Percentiles rank a stretch among this genome's conserved stretches.
These are phyloP conservation scores for Eubasilissa splendida DNA, from an alignment of 2,888 invertebrate species.

Conservation along the genomic window DNA sequence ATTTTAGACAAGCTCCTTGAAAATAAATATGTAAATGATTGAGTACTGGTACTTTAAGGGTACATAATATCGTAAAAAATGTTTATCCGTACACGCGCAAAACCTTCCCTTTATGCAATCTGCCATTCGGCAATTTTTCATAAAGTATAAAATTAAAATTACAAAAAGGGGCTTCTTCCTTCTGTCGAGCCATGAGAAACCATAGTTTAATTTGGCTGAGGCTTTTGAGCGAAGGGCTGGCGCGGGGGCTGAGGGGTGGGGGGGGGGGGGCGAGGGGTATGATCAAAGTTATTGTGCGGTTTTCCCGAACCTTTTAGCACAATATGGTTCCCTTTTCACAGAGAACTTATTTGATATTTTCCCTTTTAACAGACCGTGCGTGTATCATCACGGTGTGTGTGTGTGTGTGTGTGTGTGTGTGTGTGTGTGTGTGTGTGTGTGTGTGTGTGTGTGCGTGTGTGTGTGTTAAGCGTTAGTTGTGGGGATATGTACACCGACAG, in stretches of 20 bases:
- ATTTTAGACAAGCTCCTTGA: no score
- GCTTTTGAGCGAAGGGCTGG: not conserved
- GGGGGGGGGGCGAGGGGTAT: not conserved
- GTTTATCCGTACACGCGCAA: no score
- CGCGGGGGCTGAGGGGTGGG: not conserved
- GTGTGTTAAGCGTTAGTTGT: no score
- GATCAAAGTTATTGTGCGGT: constrained; percentile 33
- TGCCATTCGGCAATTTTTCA: no score
- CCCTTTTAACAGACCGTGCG: not conserved
- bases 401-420: no score
- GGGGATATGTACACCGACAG: no score
- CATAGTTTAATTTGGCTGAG: constrained; percentile 23
- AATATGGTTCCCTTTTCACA: not conserved
- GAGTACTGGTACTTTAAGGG: no score
- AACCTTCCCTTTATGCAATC: no score
- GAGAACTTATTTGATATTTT: constrained; percentile 1
- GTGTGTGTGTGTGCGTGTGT: not conserved
- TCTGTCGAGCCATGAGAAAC: constrained; percentile 5
- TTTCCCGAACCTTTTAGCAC: constrained; percentile 1
- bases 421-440: not conserved
- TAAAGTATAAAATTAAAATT: no score
- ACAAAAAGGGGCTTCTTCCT: not conserved
- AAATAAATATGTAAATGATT: no score
- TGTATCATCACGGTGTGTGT: not conserved
- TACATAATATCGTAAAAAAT: no score